Evolutionary conservation across 2,113 vertebrate species (phyloP), one percentile per base, ranked within the genome.

Genomic region (Sinocyclocheilus anshuiensis): DNA sequence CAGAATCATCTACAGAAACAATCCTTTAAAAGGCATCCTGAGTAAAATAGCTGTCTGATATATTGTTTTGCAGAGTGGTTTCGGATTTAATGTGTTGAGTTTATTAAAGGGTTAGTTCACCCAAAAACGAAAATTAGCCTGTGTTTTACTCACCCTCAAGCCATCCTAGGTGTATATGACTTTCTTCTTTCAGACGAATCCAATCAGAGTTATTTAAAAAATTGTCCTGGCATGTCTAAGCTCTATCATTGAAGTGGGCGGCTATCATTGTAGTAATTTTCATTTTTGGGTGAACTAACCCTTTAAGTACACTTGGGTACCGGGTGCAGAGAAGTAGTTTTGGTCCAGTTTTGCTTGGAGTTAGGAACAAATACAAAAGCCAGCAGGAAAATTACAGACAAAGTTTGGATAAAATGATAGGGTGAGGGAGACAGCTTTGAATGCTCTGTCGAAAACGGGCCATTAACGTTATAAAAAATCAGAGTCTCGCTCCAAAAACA

Each of bases 401-500:
- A 83, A 71, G 26, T 83, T 71, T 53, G 42, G 33, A 82, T 50
- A 20, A 71, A 71, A 48, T 55, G 9, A 53, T n/a, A 2, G 26
- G 45, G 18, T 33, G 63, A 67, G n/a, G 55, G 79, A 69, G 63
- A 53, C 42, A 15, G 45, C 24, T 71, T 36, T 71, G 18, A 83
- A 71, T 71, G 45, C 59, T 45, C 24, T 69, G n/a, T 50, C 63
- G 12, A 71, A 83, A 83, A n/a, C 1, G 11, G 15, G 18, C 65
- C 29, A 50, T 83, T n/a, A 71, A 36, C 3, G 4, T 65, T 26
- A 65, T 45, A 22, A 67, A 65, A 81, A 67, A 39, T 45, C 81
- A 45, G 78, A 81, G 59, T 36, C 2, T 65, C n/a, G 12, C 15
- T 81, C 24, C 57, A 83, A 71, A 83, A 71, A 83, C 45, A 50